phyloP scores from a whole-genome alignment of 2,113 vertebrate genomes.

The Tachysurus fulvidraco region DNA sequence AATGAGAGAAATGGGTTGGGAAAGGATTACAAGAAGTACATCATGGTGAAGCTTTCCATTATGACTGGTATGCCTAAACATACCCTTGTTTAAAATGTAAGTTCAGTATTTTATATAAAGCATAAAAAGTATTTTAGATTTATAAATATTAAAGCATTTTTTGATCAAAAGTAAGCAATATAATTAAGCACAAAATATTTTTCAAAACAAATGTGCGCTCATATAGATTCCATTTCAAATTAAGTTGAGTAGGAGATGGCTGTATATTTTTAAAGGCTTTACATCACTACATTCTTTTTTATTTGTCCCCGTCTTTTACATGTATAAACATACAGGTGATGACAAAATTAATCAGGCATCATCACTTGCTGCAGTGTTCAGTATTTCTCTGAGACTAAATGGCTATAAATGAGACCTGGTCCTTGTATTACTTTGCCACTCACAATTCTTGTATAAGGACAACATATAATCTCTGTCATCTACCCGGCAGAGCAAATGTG shows the following conservation, averaged over 20 bases:
- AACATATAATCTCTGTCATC: background rate
- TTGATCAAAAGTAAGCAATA: background rate
- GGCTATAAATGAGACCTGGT: background rate
- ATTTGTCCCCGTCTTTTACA: background rate
- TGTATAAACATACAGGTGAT: background rate
- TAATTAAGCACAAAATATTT: background rate
- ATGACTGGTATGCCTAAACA: slow-evolving; percentile 16
- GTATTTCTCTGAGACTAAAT: background rate
- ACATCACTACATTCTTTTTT: background rate
- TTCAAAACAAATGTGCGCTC: background rate
- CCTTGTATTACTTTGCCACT: background rate
- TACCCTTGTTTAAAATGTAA: background rate
- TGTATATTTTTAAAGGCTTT: background rate
- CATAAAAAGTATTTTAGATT: too few species aligned
- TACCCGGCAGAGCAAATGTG: background rate
- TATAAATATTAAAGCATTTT: too few species aligned
- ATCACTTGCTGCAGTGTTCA: background rate
- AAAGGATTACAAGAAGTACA: slow-evolving; percentile 1
- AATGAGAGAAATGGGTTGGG: slow-evolving; percentile 22
- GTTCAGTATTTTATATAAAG: background rate
- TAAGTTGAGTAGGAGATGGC: background rate
- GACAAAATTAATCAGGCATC: background rate
- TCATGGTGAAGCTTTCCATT: background rate
- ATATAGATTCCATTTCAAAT: background rate
- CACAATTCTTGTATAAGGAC: background rate